Conservation (phyloP, 2,113 vertebrate species). For the Zosterops lateralis region DNA sequence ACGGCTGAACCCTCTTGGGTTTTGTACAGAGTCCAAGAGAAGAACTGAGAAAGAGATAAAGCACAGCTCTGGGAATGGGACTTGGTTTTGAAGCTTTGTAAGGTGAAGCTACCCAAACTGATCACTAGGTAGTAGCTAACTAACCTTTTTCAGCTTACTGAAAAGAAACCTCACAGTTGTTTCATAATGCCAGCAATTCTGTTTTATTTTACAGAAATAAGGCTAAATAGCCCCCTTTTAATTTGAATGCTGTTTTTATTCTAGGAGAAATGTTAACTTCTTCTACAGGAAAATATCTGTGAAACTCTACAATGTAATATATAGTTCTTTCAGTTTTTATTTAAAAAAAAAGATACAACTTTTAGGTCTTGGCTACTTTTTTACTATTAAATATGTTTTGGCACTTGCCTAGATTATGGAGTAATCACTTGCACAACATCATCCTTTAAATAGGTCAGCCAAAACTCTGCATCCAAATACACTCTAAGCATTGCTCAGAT, state of each 20-base stretch:
- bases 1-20: background rate
- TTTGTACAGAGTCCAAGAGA: background rate
- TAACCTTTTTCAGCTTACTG: background rate
- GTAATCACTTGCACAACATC: slow-evolving; percentile 45
- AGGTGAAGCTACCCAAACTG: background rate
- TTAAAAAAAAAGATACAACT: background rate
- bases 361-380: slow-evolving; percentile 14
- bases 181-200: background rate
- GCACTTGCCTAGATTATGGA: slow-evolving; percentile 35
- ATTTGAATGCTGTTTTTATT: background rate
- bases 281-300: background rate
- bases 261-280: background rate
- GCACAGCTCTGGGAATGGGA: background rate
- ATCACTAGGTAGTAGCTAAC: background rate
- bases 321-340: background rate
- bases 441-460: slow-evolving; percentile 56
- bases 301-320: background rate
- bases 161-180: background rate
- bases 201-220: background rate
- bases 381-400: slow-evolving; percentile 42
- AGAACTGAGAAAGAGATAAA: background rate
- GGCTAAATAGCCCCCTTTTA: background rate
- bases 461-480: slow-evolving; percentile 43
- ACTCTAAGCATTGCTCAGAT: slow-evolving; percentile 16
- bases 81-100: background rate